These are phyloP conservation scores for Palythoa grandiflora DNA, from an alignment of 92 coral and sea anemone species.

Conservation along the genomic window DNA sequence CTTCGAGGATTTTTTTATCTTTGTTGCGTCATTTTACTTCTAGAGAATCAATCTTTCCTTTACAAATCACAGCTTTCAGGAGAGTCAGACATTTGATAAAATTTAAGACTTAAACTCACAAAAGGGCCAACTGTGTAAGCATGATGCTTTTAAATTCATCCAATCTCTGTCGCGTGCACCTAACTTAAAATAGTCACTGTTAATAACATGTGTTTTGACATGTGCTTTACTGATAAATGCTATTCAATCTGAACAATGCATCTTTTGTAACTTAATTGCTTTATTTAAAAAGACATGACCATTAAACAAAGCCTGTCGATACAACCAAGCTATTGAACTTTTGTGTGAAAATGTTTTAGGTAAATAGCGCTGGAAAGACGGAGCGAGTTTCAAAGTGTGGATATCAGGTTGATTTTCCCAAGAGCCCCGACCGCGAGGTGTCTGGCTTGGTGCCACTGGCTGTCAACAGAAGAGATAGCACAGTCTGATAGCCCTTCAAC, in stretches of 20 bases:
- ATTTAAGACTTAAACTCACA: slow-evolving; percentile 45
- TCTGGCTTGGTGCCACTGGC: slow-evolving; percentile 83
- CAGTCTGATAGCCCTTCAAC: slow-evolving; percentile 72
- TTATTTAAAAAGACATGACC: slow-evolving; percentile 90
- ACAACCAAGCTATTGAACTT: slow-evolving; percentile 92
- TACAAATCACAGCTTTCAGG: slow-evolving; percentile 56
- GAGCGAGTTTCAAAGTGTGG: slow-evolving; percentile 68
- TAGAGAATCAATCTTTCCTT: not conserved
- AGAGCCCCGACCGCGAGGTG: slow-evolving; percentile 71
- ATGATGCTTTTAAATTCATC: slow-evolving; percentile 71
- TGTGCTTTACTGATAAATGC: slow-evolving; percentile 94
- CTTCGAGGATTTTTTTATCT: not conserved
- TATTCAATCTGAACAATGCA: slow-evolving; percentile 83
- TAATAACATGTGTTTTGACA: slow-evolving; percentile 97
- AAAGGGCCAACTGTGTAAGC: slow-evolving; percentile 86
- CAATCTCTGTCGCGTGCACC: slow-evolving; percentile 73
- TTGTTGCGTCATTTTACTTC: not conserved
- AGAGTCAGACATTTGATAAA: slow-evolving; percentile 57
- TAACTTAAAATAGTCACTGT: slow-evolving; percentile 81
- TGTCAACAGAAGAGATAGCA: slow-evolving; percentile 85
- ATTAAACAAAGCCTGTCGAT: slow-evolving; percentile 85
- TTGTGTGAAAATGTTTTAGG: slow-evolving; percentile 78
- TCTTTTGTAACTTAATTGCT: slow-evolving; percentile 91
- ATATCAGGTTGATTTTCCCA: slow-evolving; percentile 75
- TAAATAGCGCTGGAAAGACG: slow-evolving; percentile 65